Conservation (phyloP, 2,113 vertebrate species). For the Leuciscus idus region DNA sequence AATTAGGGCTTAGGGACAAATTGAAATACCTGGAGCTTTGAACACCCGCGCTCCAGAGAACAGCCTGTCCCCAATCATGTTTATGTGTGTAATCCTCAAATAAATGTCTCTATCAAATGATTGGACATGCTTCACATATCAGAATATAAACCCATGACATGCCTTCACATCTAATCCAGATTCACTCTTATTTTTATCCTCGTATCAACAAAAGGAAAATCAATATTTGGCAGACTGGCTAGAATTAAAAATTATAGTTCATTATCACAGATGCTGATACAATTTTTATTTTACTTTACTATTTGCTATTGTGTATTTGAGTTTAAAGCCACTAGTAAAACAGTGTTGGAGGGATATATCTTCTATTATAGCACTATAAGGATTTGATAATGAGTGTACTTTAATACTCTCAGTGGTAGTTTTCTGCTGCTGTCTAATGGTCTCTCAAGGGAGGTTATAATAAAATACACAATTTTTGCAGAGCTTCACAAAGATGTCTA, state of each 20-base stretch:
- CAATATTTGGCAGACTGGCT: slow-evolving; percentile 18
- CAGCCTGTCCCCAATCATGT: slow-evolving; percentile 17
- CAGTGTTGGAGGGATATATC: neutral
- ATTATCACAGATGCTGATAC: slow-evolving; percentile 11
- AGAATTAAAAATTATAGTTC: neutral
- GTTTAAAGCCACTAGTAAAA: neutral
- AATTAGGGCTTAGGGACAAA: slow-evolving; percentile 32
- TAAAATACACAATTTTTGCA: neutral
- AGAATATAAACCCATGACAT: neutral
- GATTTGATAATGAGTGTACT: slow-evolving; percentile 15
- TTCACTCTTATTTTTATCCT: slow-evolving; percentile 2
- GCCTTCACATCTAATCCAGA: slow-evolving; percentile 34
- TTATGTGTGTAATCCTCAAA: slow-evolving; percentile 33
- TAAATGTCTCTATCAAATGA: slow-evolving; percentile 19
- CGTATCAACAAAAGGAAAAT: neutral
- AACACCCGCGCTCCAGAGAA: slow-evolving; percentile 9
- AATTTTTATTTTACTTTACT: neutral
- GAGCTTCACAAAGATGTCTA: neutral
- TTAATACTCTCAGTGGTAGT: slow-evolving; percentile 21
- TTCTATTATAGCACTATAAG: neutral
- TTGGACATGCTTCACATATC: neutral
- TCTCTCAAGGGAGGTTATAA: neutral
- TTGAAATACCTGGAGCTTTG: slow-evolving; percentile 34
- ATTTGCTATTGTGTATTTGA: neutral
- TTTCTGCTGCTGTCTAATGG: slow-evolving; percentile 33